Evolutionary conservation across 2,113 vertebrate genomes (phyloP), one percentile per base, ranked within the genome.

Genomic region (Ctenodactylus gundi): DNA sequence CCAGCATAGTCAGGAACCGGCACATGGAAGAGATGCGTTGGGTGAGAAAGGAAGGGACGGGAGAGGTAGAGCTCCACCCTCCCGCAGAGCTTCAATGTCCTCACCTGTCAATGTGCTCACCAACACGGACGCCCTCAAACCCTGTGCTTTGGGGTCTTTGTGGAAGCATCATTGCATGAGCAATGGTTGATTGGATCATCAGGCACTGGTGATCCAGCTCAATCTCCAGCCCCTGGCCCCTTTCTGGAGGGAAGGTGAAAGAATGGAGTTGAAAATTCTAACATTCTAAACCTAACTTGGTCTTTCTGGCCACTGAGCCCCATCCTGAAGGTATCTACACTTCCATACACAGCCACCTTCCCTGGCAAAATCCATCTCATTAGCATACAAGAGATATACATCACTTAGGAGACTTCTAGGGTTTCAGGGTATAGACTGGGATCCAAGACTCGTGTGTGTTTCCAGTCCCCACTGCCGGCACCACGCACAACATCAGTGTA

Each of bases 31-130:
- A 44, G 6, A n/a, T n/a, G 2, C 0, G 1, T 4, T 7, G n/a
- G 23, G 6, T n/a, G n/a, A n/a, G n/a, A n/a, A n/a, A n/a, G n/a
- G n/a, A n/a, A n/a, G n/a, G 1, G 2, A 7, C 25, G 39, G 4
- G 15, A 18, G 2, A 1, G 14, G 25, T 1, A 3, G 29, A 13
- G n/a, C 0, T 2, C 20, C 1, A 15, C 20, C 7, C 29, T 58
- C 36, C 51, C 1, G 9, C 23, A 41, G 31, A 17, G 0, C 1
- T 6, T 21, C 68, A 27, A 6, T n/a, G 41, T 93, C 36, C 23
- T 17, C 12, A 18, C 21, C n/a, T 39, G 41, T n/a, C 17, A 0
- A 0, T 60, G 13, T 51, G 46, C 20, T 90, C 13, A 49, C 34
- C 44, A 51, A 25, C 51, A 31, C 17, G 13, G 58, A 41, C 39